Conservation (phyloP, 2,113 vertebrate genomes). For the Bubo bubo region DNA sequence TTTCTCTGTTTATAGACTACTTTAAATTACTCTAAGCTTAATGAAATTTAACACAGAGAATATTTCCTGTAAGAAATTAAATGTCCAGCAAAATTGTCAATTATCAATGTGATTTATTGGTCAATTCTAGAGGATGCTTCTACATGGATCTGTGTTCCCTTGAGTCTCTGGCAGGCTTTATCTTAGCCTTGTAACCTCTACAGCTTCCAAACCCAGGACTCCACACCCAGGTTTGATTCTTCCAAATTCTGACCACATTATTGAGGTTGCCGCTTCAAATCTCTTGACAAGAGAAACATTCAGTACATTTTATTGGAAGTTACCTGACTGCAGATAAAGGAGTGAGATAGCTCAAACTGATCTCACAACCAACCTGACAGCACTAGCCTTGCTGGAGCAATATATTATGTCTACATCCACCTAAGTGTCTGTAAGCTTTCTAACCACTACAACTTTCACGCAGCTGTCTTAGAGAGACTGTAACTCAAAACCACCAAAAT, state of each 20-base stretch:
- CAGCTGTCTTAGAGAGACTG: not conserved
- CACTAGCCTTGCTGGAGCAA: not conserved
- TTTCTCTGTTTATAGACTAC: not conserved
- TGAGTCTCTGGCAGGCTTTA: not conserved
- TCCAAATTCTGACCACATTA: not conserved
- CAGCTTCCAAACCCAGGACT: not conserved
- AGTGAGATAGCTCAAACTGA: not conserved
- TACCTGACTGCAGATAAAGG: not conserved
- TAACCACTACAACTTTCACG: rapidly evolving
- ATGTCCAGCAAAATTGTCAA: not conserved
- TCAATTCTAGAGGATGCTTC: not conserved
- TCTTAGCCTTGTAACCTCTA: not conserved
- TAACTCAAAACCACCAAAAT: not conserved
- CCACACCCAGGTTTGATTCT: not conserved
- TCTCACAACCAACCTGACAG: not conserved
- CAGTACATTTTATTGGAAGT: not conserved
- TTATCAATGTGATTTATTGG: not conserved
- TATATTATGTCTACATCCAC: not conserved
- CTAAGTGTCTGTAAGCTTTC: not conserved
- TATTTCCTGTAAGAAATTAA: not conserved
- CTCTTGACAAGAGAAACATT: not conserved
- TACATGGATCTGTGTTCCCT: not conserved
- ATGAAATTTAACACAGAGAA: not conserved
- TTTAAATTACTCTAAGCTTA: not conserved
- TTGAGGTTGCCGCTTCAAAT: not conserved